A percentile compares a stretch with the other conserved stretches of the same genome.
phyloP scores from a whole-genome alignment of 2,113 vertebrate genomes.

The Oncorhynchus masou region DNA sequence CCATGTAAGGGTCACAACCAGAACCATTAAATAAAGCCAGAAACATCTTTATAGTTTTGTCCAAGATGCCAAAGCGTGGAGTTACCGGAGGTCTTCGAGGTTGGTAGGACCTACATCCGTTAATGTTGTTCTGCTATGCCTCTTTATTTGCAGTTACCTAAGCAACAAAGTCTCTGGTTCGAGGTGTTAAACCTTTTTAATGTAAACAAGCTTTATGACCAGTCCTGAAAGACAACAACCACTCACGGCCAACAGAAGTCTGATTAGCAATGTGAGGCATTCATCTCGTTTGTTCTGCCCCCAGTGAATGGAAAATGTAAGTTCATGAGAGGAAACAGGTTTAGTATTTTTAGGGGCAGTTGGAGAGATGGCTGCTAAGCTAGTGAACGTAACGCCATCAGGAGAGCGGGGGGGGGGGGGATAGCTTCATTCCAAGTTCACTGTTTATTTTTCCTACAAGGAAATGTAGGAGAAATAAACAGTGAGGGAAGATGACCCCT shows the following conservation, averaged over 20 bases:
- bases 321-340: not conserved
- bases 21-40: not conserved
- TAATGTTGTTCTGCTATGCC: not conserved
- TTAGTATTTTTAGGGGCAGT: not conserved
- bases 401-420: constrained; percentile 16
- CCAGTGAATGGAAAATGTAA: not conserved
- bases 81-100: not conserved
- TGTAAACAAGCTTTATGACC: constrained; percentile 8
- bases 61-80: not conserved
- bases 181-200: constrained; percentile 21
- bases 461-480: constrained; percentile 36
- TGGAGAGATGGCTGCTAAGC: not conserved
- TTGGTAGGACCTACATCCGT: constrained; percentile 14
- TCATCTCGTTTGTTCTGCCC: not conserved
- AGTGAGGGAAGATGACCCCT: not conserved
- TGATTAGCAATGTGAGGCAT: constrained; percentile 18
- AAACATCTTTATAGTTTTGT: not conserved
- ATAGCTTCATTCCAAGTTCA: not conserved
- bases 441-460: not conserved
- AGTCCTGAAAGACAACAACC: not conserved
- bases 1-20: constrained; percentile 28
- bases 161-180: constrained; percentile 11
- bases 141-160: constrained; percentile 18
- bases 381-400: not conserved
- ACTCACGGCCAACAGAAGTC: constrained; percentile 12